These are phyloP conservation scores for Margaritifera margaritifera DNA, from an alignment of 2,888 invertebrate genomes.

Conservation along the genomic window DNA sequence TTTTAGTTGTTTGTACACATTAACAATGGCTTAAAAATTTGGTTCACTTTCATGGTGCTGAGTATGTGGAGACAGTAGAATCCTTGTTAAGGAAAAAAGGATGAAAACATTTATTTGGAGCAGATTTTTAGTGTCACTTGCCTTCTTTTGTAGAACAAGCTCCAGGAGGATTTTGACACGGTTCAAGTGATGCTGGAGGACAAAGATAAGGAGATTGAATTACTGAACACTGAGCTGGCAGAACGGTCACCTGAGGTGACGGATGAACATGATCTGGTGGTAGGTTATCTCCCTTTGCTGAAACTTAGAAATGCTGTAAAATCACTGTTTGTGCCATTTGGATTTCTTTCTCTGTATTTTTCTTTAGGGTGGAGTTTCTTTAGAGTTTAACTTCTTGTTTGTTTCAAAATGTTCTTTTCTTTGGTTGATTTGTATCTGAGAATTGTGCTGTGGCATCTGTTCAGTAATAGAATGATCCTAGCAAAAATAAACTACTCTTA, in stretches of 20 bases:
- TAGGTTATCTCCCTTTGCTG: slow-evolving; percentile 10
- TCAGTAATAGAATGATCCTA: no score
- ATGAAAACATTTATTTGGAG: no score
- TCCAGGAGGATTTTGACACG: slow-evolving; percentile 72
- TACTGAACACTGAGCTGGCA: slow-evolving; percentile 63
- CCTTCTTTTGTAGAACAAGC: slow-evolving; percentile 56
- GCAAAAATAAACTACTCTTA: no score
- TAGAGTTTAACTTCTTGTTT: background rate
- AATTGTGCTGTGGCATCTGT: no score
- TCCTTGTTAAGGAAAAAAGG: no score
- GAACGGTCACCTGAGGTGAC: slow-evolving; percentile 37
- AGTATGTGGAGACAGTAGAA: no score
- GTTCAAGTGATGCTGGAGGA: slow-evolving; percentile 71
- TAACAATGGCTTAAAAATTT: no score
- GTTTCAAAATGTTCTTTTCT: no score
- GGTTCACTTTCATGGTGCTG: no score
- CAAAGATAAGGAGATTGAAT: slow-evolving; percentile 68
- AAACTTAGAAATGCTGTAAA: background rate
- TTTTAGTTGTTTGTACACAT: no score
- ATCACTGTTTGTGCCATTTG: slow-evolving; percentile 1
- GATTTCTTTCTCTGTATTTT: background rate
- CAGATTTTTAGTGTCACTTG: background rate
- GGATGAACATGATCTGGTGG: slow-evolving; percentile 37
- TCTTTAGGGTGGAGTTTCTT: background rate
- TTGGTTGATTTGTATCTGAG: no score